A percentile compares a stretch with the other conserved stretches of the same genome.
Conservation (phyloP, 2,113 vertebrate genomes). For the Leptocoma aspasia region DNA sequence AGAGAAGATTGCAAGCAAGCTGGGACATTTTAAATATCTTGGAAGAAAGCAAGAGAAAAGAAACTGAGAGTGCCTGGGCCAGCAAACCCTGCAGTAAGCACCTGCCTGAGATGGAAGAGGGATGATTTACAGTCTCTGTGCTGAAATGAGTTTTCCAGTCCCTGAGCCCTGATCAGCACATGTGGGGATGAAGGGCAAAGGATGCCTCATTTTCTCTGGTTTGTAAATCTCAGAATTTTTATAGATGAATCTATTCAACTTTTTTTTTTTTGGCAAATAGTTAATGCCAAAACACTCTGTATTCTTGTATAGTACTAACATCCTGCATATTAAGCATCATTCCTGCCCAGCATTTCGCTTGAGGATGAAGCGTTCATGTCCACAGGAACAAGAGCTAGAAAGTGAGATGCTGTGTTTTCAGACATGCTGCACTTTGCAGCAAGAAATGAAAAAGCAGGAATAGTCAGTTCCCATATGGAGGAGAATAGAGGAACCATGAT, state of each 20-base stretch:
- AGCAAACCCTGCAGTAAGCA: neutral
- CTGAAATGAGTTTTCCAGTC: neutral
- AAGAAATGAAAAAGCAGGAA: neutral
- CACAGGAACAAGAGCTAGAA: neutral
- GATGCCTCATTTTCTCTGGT: neutral
- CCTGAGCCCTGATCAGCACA: neutral
- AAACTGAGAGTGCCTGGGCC: neutral
- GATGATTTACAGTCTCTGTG: neutral
- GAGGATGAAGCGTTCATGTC: rapidly evolving
- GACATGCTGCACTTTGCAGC: neutral
- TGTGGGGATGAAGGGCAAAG: neutral
- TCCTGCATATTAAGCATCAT: neutral
- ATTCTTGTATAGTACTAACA: neutral
- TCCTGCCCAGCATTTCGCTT: neutral
- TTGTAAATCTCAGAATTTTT: neutral
- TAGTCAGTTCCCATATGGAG: neutral
- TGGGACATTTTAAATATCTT: neutral
- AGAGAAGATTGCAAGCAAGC: neutral
- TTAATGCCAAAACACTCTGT: neutral
- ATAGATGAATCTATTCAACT: neutral
- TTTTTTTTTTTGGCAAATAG: neutral
- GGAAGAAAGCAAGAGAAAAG: neutral
- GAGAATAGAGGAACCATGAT: neutral
- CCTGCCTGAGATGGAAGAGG: rapidly evolving
- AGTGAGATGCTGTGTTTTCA: neutral